Base-by-base conservation (phyloP, 2,888 invertebrate genomes). In the Zootermopsis nevadensis region DNA sequence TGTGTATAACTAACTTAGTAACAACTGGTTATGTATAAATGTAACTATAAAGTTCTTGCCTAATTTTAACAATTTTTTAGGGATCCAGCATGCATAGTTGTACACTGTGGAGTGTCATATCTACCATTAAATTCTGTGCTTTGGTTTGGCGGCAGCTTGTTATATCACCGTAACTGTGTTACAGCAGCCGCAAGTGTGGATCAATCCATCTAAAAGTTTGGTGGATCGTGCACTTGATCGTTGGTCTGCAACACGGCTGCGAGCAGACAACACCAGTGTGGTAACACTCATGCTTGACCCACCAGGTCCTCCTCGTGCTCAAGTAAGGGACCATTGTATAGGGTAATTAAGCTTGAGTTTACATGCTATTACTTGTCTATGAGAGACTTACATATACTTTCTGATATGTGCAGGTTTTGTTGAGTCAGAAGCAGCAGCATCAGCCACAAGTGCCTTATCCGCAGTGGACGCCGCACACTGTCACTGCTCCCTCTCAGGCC, bases 261-360 rank as follows among this genome's bases (percentile, higher is more conserved):
- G 98, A 66, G 99, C 99, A 0, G 99, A 99, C 89, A 99, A 99
- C 89, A 98, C 98, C 0, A 98, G 97, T 24, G 98, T 97, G 76
- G 96, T 99, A 31, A 95, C 97, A 0, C 91, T 99, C 31, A 95
- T 98, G 93, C 91, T 98, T 85, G 97, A 98, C 90, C 97, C 97
- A 74, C 95, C 96, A 0, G 96, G 97, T 0, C 96, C 94, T 12
- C 95, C 95, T 24, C 91, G 94, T 77, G 80, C 82, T 10, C 66
- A 83, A 35, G 85, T 85, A 27, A 42, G 74, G 42, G 22, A 48
- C 48, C 48, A 15, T 42, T 15, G 42, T 19, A 15, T 19, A 27
- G n/a, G n/a, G 10, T 31, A 31, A 8, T 30, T 69, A 22, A 15
- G 48, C 19, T 15, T 4, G 19, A 48, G 2, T 48, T 12, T 48